These are phyloP conservation scores for Xiphophorus hellerii DNA, from an alignment of 2,113 vertebrate genomes.

Conservation along the genomic window DNA sequence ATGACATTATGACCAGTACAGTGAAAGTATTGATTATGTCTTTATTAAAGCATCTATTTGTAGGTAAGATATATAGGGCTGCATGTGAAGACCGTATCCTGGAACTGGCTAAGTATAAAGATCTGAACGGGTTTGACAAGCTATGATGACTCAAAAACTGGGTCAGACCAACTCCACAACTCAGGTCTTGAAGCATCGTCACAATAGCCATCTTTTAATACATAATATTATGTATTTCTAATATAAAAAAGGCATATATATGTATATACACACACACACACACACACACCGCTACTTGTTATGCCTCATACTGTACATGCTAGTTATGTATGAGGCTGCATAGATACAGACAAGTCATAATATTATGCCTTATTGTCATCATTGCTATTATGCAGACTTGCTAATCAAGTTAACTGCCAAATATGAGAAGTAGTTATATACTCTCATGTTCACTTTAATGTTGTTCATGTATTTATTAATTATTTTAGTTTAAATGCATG, in stretches of 20 bases:
- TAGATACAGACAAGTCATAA: no score
- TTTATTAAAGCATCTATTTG: neutral
- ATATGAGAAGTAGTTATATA: slow-evolving; percentile 21
- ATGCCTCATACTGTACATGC: no score
- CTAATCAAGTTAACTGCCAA: slow-evolving; percentile 28
- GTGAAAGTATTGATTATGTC: neutral
- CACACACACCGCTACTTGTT: no score
- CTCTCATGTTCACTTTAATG: slow-evolving; percentile 4
- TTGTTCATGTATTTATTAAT: neutral
- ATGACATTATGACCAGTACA: neutral
- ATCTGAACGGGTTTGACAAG: neutral
- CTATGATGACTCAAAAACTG: no score
- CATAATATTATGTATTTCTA: no score
- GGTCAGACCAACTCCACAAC: neutral
- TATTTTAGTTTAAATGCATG: neutral
- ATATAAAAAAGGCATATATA: no score
- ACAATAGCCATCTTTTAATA: no score
- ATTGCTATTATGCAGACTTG: slow-evolving; percentile 17
- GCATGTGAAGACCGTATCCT: neutral
- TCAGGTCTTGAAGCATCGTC: neutral
- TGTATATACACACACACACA: no score
- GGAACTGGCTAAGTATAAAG: neutral
- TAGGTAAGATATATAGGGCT: neutral
- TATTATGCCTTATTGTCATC: neutral
- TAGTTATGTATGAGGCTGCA: no score